phyloP scores from a whole-genome alignment of 2,797 vertebrate species.

The Enteromius mattozi region DNA sequence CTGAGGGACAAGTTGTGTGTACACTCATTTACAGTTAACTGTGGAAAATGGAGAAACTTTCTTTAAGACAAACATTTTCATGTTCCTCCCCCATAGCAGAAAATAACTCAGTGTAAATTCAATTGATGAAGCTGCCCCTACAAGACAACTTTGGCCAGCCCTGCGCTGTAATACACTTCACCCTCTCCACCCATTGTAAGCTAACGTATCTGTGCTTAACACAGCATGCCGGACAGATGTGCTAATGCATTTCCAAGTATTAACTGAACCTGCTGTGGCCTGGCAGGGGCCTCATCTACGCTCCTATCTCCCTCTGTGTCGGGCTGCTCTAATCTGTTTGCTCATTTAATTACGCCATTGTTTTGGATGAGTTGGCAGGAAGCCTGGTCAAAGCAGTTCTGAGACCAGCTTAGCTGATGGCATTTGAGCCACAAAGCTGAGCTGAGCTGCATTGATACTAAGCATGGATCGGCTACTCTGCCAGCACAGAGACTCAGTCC shows the following conservation, averaged over 20 bases:
- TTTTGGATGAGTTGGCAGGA: conserved; percentile 66
- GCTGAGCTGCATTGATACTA: conserved; percentile 71
- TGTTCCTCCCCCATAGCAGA: background rate
- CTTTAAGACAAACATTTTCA: background rate
- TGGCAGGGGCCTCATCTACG: conserved; percentile 66
- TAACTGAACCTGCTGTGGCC: conserved; percentile 72
- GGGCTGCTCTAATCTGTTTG: conserved; percentile 78
- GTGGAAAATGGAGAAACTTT: background rate
- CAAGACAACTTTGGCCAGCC: conserved; percentile 14
- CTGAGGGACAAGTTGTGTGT: background rate
- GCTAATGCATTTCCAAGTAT: conserved; percentile 59
- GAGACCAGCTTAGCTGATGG: conserved; percentile 70
- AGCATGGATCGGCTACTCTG: conserved; percentile 43
- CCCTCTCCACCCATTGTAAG: conserved; percentile 14
- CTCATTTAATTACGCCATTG: conserved; percentile 79
- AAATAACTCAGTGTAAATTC: background rate
- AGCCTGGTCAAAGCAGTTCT: conserved; percentile 69
- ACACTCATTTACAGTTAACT: background rate
- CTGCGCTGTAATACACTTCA: conserved; percentile 33
- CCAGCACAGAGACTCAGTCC: conserved; percentile 34
- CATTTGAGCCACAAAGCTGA: conserved; percentile 74
- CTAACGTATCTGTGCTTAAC: conserved; percentile 35
- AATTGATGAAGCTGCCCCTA: background rate
- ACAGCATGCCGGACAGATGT: conserved; percentile 73
- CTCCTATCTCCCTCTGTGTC: conserved; percentile 61